A percentile compares a stretch with the other conserved stretches of the same genome.
Conservation (phyloP, 2,888 invertebrate genomes). For the Gnatocerus cornutus region DNA sequence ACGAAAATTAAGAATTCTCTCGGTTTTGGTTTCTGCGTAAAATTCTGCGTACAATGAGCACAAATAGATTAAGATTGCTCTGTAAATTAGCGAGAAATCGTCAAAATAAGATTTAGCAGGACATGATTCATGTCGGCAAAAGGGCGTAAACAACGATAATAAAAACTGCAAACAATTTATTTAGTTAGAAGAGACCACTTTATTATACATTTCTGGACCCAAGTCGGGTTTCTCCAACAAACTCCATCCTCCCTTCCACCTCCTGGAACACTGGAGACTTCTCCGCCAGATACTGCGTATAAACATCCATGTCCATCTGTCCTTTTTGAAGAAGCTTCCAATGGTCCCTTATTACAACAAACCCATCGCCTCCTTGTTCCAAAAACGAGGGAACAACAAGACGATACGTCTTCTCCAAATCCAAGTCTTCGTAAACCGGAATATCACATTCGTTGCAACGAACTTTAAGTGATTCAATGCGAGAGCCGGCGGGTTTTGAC, state of each 20-base stretch:
- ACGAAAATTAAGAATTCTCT: no score
- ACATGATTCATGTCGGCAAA: no score
- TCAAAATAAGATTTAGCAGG: no score
- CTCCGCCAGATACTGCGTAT: slow-evolving; percentile 73
- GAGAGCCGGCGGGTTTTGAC: slow-evolving; percentile 74
- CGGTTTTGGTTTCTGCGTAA: no score
- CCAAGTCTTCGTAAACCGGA: slow-evolving; percentile 77
- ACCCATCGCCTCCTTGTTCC: slow-evolving; percentile 82
- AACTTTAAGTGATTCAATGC: slow-evolving; percentile 75
- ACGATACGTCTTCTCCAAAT: slow-evolving; percentile 75
- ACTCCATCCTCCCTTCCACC: slow-evolving; percentile 74
- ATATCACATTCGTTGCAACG: slow-evolving; percentile 78
- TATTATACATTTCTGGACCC: no score
- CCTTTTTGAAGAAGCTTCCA: slow-evolving; percentile 72
- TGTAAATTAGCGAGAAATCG: no score
- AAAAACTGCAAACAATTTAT: no score
- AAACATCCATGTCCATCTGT: slow-evolving; percentile 74
- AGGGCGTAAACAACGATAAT: no score
- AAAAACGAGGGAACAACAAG: slow-evolving; percentile 78
- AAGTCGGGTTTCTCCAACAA: no score
- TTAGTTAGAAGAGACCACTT: no score
- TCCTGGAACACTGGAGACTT: slow-evolving; percentile 73
- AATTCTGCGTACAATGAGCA: no score
- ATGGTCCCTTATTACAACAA: slow-evolving; percentile 72
- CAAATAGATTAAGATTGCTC: no score